These are phyloP conservation scores for Aythya fuligula DNA, from an alignment of 2,797 vertebrate species.

Conservation along the genomic window DNA sequence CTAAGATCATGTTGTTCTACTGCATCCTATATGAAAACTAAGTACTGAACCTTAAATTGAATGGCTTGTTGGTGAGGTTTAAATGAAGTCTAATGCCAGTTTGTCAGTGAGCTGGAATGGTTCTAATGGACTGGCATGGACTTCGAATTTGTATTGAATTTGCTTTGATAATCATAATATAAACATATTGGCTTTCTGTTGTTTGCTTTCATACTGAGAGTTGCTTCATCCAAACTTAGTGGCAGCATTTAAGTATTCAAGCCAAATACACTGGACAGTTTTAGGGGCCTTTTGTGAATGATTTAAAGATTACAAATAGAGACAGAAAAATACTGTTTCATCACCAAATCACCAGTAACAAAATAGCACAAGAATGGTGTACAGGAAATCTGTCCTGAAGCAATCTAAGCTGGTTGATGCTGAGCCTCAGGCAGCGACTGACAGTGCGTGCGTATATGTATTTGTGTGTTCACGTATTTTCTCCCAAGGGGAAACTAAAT, in stretches of 20 bases:
- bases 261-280: constrained; percentile 11
- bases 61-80: constrained; percentile 27
- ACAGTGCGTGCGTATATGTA: neutral
- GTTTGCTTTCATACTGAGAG: constrained; percentile 46
- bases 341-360: neutral
- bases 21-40: neutral
- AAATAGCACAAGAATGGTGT: neutral
- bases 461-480: constrained; percentile 44
- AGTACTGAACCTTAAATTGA: constrained; percentile 8
- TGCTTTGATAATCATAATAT: constrained; percentile 8
- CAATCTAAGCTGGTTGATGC: constrained; percentile 8
- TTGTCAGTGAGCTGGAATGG: constrained; percentile 1
- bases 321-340: constrained; percentile 11
- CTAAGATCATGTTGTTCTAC: neutral
- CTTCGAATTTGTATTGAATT: neutral
- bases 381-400: constrained; percentile 56
- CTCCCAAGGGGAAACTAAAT: constrained; percentile 1
- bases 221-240: neutral
- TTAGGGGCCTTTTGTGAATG: constrained; percentile 21
- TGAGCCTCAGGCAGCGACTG: constrained; percentile 6
- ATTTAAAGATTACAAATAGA: constrained; percentile 48
- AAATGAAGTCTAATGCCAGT: constrained; percentile 3
- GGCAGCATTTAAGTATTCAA: neutral
- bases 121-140: neutral
- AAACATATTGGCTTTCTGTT: constrained; percentile 4